These are phyloP conservation scores for Apis dorsata DNA, from an alignment of 1,140 invertebrate species.

Conservation along the genomic window DNA sequence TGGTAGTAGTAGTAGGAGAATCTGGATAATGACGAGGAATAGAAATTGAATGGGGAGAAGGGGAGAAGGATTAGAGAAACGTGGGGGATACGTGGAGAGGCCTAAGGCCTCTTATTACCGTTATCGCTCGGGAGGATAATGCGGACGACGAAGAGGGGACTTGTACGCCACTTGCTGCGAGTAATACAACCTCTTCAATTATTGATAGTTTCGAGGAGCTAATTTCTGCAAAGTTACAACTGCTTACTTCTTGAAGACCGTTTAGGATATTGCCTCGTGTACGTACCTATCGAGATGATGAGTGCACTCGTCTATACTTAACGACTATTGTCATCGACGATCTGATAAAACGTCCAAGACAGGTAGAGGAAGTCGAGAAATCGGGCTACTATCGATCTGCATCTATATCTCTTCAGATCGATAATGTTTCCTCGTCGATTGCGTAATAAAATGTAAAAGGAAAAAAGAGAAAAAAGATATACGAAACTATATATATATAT, in stretches of 20 bases:
- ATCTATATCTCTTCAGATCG: too few species aligned
- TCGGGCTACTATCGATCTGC: too few species aligned
- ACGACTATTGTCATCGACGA: too few species aligned
- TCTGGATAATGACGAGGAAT: background rate
- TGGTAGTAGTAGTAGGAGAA: background rate
- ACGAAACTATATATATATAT: background rate
- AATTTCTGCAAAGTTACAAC: slow-evolving; percentile 31
- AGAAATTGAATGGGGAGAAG: too few species aligned
- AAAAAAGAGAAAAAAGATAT: background rate
- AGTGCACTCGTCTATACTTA: background rate
- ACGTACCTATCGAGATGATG: background rate
- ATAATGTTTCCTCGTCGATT: background rate
- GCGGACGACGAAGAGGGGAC: slow-evolving; percentile 26
- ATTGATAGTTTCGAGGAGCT: slow-evolving; percentile 42
- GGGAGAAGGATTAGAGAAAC: slow-evolving; percentile 8
- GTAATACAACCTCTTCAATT: slow-evolving; percentile 13
- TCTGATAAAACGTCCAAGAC: background rate
- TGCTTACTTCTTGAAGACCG: background rate
- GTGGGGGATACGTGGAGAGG: background rate
- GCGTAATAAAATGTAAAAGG: too few species aligned
- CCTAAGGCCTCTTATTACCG: slow-evolving; percentile 6
- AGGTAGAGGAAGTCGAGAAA: too few species aligned
- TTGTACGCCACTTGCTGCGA: background rate
- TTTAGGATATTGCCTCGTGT: slow-evolving; percentile 15
- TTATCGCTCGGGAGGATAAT: slow-evolving; percentile 18